Conservation (phyloP, 1,140 invertebrate species). For the Druon quercuslanigerum region DNA sequence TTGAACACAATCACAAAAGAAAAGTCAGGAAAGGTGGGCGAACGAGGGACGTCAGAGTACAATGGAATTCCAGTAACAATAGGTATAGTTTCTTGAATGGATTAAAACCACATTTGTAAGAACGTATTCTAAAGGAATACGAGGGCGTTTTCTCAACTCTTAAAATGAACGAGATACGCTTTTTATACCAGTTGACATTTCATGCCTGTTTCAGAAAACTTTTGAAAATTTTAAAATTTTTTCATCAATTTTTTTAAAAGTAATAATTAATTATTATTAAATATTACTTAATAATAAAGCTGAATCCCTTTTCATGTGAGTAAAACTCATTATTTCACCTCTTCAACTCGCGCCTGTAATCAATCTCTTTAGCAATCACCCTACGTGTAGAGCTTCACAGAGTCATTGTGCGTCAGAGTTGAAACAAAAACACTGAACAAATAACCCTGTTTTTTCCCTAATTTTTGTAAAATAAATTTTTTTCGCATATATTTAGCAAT, state of each 20-base stretch:
- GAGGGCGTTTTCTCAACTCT: conserved; percentile 27
- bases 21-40: background rate
- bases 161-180: background rate
- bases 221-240: background rate
- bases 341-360: too few species aligned
- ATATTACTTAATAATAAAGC: too few species aligned
- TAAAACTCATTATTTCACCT: too few species aligned
- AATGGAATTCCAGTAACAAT: background rate
- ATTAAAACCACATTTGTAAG: conserved; percentile 6
- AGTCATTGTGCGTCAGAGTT: too few species aligned
- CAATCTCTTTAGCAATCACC: too few species aligned
- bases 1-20: background rate
- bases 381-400: too few species aligned
- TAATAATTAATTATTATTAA: too few species aligned
- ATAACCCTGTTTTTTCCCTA: too few species aligned
- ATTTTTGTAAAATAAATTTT: too few species aligned
- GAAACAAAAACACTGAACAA: too few species aligned
- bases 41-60: background rate
- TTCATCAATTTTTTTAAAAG: background rate
- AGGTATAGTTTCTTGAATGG: background rate
- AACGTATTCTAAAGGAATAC: background rate
- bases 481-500: too few species aligned
- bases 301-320: too few species aligned
- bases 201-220: background rate
- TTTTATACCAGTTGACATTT: background rate